Conservation (phyloP, 2,113 vertebrate genomes). For the Scopus umbretta region DNA sequence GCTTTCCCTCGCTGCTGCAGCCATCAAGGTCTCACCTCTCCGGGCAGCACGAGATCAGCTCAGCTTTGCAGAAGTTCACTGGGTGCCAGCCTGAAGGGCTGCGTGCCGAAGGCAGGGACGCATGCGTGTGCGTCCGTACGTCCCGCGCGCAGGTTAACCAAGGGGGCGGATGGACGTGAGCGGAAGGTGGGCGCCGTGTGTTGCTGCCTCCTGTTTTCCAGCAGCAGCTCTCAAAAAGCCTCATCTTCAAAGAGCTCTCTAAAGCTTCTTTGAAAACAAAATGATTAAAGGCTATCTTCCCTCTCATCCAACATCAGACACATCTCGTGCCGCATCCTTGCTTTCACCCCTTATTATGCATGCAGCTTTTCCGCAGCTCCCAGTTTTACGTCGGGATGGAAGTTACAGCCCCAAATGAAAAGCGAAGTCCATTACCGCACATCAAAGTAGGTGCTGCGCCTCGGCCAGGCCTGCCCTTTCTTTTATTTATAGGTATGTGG, state of each 20-base stretch:
- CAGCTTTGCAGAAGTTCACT: background rate
- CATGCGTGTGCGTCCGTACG: no score
- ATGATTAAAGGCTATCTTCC: constrained; percentile 69
- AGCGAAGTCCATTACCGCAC: background rate
- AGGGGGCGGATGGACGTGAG: background rate
- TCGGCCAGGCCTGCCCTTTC: background rate
- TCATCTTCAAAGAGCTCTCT: constrained; percentile 64
- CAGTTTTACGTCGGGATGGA: background rate
- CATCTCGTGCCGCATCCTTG: constrained; percentile 8
- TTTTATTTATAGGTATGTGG: background rate
- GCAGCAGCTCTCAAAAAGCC: constrained; percentile 13
- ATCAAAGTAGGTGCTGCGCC: background rate
- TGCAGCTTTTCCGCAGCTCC: constrained; percentile 34
- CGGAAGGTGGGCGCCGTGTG: background rate
- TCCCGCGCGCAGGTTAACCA: background rate
- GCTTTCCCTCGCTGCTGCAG: background rate
- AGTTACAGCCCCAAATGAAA: constrained; percentile 22
- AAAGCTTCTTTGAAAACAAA: constrained; percentile 66
- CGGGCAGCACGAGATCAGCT: background rate
- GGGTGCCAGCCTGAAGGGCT: background rate
- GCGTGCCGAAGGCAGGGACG: background rate
- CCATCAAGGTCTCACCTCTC: background rate
- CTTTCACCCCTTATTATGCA: constrained; percentile 58
- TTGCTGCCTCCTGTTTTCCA: background rate
- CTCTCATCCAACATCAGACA: constrained; percentile 71